A percentile compares a stretch with the other conserved stretches of the same genome.
phyloP scores from a whole-genome alignment of 2,113 vertebrate species.

The Willisornis vidua region DNA sequence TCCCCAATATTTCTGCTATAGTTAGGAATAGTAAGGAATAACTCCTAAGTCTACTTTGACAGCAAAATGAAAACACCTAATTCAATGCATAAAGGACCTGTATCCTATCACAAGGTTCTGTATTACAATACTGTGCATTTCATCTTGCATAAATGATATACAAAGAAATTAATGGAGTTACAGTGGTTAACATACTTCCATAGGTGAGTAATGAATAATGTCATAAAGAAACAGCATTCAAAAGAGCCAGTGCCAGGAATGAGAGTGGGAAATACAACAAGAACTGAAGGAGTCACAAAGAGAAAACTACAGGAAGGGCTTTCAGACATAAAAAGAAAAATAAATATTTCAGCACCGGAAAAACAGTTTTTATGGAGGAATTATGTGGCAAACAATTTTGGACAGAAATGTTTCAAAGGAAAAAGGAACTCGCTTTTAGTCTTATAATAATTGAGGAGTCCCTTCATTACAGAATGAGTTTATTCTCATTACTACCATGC shows the following conservation, averaged over 20 bases:
- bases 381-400: neutral
- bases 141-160: neutral
- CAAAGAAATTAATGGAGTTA: neutral
- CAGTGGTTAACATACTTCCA: neutral
- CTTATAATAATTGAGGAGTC: neutral
- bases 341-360: neutral
- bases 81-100: neutral
- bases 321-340: neutral
- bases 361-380: neutral
- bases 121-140: neutral
- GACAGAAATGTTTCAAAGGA: neutral
- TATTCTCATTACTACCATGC: neutral
- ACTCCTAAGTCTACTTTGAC: neutral
- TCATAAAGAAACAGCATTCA: neutral
- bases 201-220: neutral
- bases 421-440: neutral
- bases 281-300: neutral
- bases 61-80: neutral
- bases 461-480: neutral
- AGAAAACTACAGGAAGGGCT: neutral
- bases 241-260: neutral
- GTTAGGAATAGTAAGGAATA: neutral
- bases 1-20: neutral
- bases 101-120: neutral
- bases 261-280: neutral